Evolutionary conservation across 2,797 vertebrate species (phyloP), one percentile per base, ranked within the genome.

Genomic region (Halcyon smyrnensis): DNA sequence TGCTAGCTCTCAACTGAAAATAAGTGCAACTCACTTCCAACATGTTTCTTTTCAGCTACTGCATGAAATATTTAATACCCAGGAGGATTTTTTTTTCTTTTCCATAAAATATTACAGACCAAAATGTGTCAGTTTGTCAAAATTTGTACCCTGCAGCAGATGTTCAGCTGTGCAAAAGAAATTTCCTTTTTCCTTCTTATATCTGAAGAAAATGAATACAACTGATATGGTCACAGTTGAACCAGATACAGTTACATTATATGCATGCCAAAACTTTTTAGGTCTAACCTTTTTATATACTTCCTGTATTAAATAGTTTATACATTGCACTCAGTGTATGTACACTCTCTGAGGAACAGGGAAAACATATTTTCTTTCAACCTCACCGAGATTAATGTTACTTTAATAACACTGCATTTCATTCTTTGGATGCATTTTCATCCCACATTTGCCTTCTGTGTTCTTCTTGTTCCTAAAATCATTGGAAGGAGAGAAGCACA

Each of bases 31-130:
- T 95, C 64, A 60, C 6, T 82, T 88, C 23, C 67, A 94, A 68
- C 18, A 88, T 65, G 32, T 89, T 82, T 78, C 8, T 95, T 87
- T 92, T 93, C 48, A 91, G 30, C 41, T 91, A 39, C 60, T 79
- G 12, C 46, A 91, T 96, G 68, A 96, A 98, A 97, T 92, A 93
- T 94, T 97, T 94, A 97, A 96, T 54, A 94, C 45, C 36, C 46
- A 4, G 50, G 80, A 96, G 71, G 34, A 32, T 24, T 54, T 53
- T 85, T 88, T 95, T 94, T 95, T 79, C 9, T 90, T 76, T 63
- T 92, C 60, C 37, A 56, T 74, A 95, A 96, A 94, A 96, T 95
- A 96, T 86, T 87, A 87, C 37, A 91, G 39, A 70, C 19, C 36
- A 94, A 92, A 96, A 95, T 82, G 51, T 78, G 70, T 88, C 88